Conservation (phyloP, 1,140 invertebrate species). For the Pissodes strobi region DNA sequence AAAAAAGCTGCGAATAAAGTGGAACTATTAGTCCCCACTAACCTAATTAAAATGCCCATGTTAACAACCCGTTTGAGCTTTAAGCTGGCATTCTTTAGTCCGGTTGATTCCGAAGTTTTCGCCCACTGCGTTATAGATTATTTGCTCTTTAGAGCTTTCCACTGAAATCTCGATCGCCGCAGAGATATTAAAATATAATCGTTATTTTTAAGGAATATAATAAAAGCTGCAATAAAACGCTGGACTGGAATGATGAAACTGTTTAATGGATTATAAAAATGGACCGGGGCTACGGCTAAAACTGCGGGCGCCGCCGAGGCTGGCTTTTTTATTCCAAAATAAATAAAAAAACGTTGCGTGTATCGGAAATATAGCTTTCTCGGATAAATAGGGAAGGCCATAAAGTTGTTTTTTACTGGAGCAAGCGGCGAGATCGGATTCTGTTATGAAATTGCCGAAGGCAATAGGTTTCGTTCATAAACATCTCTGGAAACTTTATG, state of each 20-base stretch:
- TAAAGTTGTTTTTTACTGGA: slow-evolving; percentile 15
- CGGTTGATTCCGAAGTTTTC: no score
- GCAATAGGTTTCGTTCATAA: background rate
- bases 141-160: background rate
- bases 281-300: background rate
- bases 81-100: no score
- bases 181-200: slow-evolving; percentile 20
- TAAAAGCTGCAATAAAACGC: slow-evolving; percentile 24
- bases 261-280: slow-evolving; percentile 25
- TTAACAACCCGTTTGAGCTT: no score
- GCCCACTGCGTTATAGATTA: no score
- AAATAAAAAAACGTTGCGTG: slow-evolving; percentile 12
- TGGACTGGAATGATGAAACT: slow-evolving; percentile 13
- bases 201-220: slow-evolving; percentile 27
- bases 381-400: slow-evolving; percentile 6
- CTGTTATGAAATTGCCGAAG: slow-evolving; percentile 9
- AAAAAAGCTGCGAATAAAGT: no score
- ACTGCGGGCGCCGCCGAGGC: slow-evolving; percentile 5
- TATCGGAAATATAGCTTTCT: slow-evolving; percentile 13
- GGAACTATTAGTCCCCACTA: no score
- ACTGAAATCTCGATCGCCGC: background rate
- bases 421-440: slow-evolving; percentile 4
- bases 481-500: slow-evolving; percentile 8
- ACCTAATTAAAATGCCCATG: no score
- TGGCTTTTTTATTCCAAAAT: slow-evolving; percentile 17